Conservation (phyloP, 1,140 invertebrate genomes). For the Brachionus asplanchnoidis region DNA sequence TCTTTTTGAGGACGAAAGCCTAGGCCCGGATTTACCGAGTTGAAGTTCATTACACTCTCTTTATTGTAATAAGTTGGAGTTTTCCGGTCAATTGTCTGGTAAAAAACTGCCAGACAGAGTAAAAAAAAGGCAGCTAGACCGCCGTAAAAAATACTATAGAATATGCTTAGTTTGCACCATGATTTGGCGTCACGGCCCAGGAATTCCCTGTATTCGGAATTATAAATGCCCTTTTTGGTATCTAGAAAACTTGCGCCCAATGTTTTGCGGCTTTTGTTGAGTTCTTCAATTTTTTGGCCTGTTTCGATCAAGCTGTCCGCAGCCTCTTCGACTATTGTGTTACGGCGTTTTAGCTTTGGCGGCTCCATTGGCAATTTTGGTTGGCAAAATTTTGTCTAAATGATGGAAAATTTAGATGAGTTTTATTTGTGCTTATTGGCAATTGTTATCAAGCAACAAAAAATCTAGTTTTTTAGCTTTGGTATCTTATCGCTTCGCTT, state of each 20-base stretch:
- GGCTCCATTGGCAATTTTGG: background rate
- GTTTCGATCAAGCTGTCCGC: background rate
- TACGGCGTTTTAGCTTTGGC: background rate
- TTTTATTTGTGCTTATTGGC: background rate
- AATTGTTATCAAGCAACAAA: background rate
- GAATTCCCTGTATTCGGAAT: slow-evolving; percentile 16
- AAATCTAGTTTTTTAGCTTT: background rate
- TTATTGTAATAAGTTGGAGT: slow-evolving; percentile 16
- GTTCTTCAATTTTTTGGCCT: background rate
- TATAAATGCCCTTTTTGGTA: background rate
- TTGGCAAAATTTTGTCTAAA: background rate
- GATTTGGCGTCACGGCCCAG: slow-evolving; percentile 2
- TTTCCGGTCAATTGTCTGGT: slow-evolving; percentile 41
- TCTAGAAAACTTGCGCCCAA: background rate
- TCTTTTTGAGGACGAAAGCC: slow-evolving; percentile 36
- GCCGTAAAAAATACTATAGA: slow-evolving; percentile 39
- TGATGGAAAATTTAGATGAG: background rate
- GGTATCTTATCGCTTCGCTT: background rate
- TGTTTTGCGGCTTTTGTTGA: background rate
- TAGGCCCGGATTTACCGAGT: background rate
- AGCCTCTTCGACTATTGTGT: slow-evolving; percentile 17
- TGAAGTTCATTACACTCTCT: slow-evolving; percentile 37
- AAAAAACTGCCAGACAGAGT: slow-evolving; percentile 19
- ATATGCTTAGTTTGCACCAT: slow-evolving; percentile 36
- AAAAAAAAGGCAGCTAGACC: slow-evolving; percentile 27